A percentile compares a stretch with the other conserved stretches of the same genome.
phyloP scores from a whole-genome alignment of 1,140 invertebrate genomes.

The Cyrtorhinus lividipennis region DNA sequence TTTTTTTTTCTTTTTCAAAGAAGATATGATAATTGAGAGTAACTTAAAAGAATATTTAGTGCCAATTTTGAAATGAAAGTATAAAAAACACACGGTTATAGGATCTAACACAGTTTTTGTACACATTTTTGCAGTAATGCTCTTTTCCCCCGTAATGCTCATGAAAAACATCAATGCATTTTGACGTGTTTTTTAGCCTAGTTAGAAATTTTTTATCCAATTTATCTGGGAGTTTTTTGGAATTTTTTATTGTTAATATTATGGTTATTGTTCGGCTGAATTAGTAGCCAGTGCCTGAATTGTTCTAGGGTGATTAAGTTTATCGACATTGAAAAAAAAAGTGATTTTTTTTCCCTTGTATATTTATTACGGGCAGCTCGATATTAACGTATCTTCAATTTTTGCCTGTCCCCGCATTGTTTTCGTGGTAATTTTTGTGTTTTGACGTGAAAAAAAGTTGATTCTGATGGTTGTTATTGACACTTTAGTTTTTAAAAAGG shows the following conservation, averaged over 20 bases:
- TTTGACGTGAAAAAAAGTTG: no score
- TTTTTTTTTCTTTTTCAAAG: neutral
- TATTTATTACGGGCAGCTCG: no score
- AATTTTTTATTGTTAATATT: neutral
- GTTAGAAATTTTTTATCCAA: neutral
- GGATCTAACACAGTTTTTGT: neutral
- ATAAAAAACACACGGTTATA: neutral
- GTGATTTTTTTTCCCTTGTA: no score
- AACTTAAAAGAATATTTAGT: neutral
- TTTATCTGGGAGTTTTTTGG: neutral
- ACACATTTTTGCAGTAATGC: neutral
- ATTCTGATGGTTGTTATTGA: no score
- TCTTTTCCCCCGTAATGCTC: neutral
- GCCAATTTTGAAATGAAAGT: neutral
- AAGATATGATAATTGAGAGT: no score
- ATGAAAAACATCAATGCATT: neutral
- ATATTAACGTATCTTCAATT: no score
- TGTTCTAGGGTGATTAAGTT: no score
- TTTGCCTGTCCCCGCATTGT: no score
- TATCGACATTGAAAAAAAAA: no score
- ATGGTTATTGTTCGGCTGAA: neutral
- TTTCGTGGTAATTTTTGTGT: no score
- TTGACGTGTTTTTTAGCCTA: neutral
- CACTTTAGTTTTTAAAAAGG: no score
- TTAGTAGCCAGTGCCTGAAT: neutral